Conservation (phyloP, 2,888 invertebrate genomes). For the Tinea pellionella region DNA sequence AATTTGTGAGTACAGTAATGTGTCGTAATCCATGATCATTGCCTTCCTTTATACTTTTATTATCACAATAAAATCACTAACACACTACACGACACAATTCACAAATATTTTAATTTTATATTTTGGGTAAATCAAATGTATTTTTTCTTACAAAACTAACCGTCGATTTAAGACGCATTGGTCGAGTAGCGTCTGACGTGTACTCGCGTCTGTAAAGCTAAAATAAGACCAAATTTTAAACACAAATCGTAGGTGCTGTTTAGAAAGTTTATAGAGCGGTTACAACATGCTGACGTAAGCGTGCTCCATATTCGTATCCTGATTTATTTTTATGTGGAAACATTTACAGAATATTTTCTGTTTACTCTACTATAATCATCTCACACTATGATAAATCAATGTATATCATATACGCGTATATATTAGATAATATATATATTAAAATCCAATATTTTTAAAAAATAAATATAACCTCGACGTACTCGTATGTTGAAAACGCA, state of each 20-base stretch:
- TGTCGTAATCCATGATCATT: constrained; percentile 73
- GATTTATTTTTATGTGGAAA: constrained; percentile 5
- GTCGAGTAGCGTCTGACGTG: constrained; percentile 59
- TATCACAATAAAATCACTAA: constrained; percentile 14
- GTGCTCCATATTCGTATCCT: constrained; percentile 1
- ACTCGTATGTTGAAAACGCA: constrained; percentile 3
- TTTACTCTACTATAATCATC: background rate
- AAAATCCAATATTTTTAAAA: background rate
- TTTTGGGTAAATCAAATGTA: background rate
- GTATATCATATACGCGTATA: background rate
- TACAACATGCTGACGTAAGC: constrained; percentile 24
- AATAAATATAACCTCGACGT: background rate
- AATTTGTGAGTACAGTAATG: constrained; percentile 72
- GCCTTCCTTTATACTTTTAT: background rate
- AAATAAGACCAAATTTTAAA: constrained; percentile 72
- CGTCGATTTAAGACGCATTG: constrained; percentile 66
- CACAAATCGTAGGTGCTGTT: constrained; percentile 62
- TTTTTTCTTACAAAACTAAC: background rate
- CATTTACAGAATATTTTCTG: background rate
- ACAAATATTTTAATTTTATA: constrained; percentile 14
- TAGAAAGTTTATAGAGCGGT: constrained; percentile 41
- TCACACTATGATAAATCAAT: background rate
- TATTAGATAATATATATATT: background rate
- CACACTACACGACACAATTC: constrained; percentile 22
- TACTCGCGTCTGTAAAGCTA: constrained; percentile 67